A percentile compares a stretch with the other conserved stretches of the same genome.
Evolutionary conservation across 2,888 invertebrate genomes (phyloP).

Genomic region (Tetranychus truncatus): DNA sequence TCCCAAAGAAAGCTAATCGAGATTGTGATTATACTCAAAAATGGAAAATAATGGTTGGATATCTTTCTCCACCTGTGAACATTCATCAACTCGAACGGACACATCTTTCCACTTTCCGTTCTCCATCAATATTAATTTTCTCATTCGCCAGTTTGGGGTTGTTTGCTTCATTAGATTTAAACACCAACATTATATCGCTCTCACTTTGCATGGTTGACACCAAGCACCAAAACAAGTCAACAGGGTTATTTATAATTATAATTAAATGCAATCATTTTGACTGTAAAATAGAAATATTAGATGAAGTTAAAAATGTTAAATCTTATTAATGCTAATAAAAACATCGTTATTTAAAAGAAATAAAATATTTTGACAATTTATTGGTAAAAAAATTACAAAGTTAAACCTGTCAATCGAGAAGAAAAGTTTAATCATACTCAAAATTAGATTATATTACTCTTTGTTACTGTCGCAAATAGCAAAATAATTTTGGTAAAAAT

Average conservation of each 20-base stretch:
- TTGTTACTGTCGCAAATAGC: no score
- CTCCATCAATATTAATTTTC: neutral
- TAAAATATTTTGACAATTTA: neutral
- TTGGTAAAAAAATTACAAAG: no score
- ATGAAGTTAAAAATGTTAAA: neutral
- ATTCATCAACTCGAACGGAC: no score
- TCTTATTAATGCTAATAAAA: neutral
- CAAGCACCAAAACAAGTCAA: neutral
- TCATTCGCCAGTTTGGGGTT: neutral
- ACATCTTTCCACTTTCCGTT: no score
- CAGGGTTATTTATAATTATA: neutral
- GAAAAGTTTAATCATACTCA: no score
- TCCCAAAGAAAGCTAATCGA: no score
- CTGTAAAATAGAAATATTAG: neutral
- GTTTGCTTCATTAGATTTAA: neutral
- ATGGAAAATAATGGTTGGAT: no score
- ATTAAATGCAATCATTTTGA: neutral
- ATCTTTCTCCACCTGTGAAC: no score
- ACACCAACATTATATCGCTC: neutral
- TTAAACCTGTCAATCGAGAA: no score
- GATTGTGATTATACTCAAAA: no score
- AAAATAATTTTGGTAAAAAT: no score
- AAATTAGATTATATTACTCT: no score
- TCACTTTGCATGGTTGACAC: neutral
- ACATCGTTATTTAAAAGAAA: neutral